A percentile compares a stretch with the other conserved stretches of the same genome.
phyloP scores from a whole-genome alignment of 2,888 invertebrate species.

The Caenorhabditis auriculariae region DNA sequence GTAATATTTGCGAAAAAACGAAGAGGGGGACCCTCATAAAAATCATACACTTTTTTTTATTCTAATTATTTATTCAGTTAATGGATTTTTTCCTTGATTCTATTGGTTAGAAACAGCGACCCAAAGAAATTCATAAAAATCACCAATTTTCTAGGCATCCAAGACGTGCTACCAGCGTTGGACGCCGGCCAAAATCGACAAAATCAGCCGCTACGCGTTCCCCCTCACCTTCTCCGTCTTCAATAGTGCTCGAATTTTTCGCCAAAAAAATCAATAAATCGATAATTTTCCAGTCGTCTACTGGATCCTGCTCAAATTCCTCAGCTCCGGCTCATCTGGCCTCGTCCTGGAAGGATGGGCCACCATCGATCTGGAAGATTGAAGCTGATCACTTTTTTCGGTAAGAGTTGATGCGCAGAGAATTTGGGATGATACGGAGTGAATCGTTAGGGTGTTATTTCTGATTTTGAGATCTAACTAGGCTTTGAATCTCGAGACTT shows the following conservation, averaged over 20 bases:
- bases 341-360: slow-evolving; percentile 27
- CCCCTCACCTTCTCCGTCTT: slow-evolving; percentile 68
- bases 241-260: slow-evolving; percentile 32
- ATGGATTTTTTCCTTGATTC: too few relatives aligned
- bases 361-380: slow-evolving; percentile 10
- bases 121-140: background rate
- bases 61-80: background rate
- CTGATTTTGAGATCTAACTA: too few relatives aligned
- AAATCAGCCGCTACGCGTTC: slow-evolving; percentile 95
- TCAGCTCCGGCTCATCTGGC: slow-evolving; percentile 28
- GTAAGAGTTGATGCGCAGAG: too few relatives aligned
- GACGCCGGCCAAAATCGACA: slow-evolving; percentile 96
- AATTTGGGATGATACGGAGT: too few relatives aligned
- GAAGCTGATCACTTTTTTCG: too few relatives aligned
- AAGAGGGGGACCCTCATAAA: too few relatives aligned
- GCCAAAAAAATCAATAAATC: background rate
- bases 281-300: slow-evolving; percentile 41
- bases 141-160: slow-evolving; percentile 21
- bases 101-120: too few relatives aligned
- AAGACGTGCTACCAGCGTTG: slow-evolving; percentile 38
- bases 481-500: too few relatives aligned
- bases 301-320: slow-evolving; percentile 47
- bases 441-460: too few relatives aligned
- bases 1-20: too few relatives aligned
- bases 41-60: too few relatives aligned